These are phyloP conservation scores for Procambarus clarkii DNA, from an alignment of 1,140 invertebrate genomes.

Conservation along the genomic window DNA sequence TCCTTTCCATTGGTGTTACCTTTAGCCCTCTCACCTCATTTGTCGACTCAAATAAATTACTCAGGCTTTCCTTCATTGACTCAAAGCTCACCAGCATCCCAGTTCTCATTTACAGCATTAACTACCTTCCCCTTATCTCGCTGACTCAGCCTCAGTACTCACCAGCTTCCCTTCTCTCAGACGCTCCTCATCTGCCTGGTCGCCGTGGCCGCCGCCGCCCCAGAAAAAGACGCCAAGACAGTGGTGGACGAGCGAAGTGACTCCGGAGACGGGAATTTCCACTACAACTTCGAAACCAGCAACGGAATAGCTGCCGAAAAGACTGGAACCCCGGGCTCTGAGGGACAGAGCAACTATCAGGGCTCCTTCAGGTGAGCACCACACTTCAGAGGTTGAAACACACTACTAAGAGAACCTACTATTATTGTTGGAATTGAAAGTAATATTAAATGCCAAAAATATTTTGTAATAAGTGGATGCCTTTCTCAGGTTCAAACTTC, in stretches of 20 bases:
- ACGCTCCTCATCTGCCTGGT: conserved; percentile 8
- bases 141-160: neutral
- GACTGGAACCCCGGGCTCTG: conserved; percentile 11
- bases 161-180: neutral
- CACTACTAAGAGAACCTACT: too few relatives aligned
- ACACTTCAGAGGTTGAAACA: neutral
- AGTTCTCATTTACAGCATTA: neutral
- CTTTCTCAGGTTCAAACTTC: neutral
- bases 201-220: conserved; percentile 11
- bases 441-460: neutral
- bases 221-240: neutral
- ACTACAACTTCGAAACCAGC: conserved; percentile 26
- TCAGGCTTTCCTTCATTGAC: too few relatives aligned
- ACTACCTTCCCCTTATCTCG: too few relatives aligned
- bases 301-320: conserved; percentile 10
- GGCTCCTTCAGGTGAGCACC: conserved; percentile 19
- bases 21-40: neutral
- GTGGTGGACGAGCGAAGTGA: conserved; percentile 19
- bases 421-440: neutral
- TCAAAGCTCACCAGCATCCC: too few relatives aligned
- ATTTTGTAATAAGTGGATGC: neutral
- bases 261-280: conserved; percentile 31
- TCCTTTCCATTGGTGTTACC: neutral
- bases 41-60: neutral
- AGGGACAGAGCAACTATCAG: conserved; percentile 41